A percentile compares a stretch with the other conserved stretches of the same genome.
Evolutionary conservation across 2,113 vertebrate species (phyloP).

Genomic region (Rhombomys opimus): DNA sequence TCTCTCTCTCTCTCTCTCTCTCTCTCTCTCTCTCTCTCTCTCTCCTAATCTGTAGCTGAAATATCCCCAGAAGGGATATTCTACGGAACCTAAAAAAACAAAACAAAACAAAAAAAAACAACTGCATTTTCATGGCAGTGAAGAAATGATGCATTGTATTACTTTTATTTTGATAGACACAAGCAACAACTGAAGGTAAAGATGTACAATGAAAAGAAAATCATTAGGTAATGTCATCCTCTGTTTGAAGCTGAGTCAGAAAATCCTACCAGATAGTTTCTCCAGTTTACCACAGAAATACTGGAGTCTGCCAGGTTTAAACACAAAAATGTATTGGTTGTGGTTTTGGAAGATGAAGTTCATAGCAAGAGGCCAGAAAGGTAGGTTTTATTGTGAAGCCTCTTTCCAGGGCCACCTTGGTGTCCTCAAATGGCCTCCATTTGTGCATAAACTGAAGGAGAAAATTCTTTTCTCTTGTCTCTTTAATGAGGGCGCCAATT

Average conservation of each 20-base stretch:
- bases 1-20: conserved; percentile 38
- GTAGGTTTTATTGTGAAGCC: not conserved
- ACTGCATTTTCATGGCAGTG: not conserved
- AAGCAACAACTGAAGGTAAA: not conserved
- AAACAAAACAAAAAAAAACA: too few species aligned
- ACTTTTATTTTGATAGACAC: conserved; percentile 30
- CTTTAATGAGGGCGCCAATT: not conserved
- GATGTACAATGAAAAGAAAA: not conserved
- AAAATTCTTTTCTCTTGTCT: not conserved
- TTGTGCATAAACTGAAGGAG: not conserved
- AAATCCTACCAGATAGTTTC: not conserved
- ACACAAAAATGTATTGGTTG: not conserved
- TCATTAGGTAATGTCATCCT: not conserved
- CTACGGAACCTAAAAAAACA: not conserved
- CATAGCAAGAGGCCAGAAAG: not conserved
- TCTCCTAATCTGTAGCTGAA: not conserved
- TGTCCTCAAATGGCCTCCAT: not conserved
- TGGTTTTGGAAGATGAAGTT: not conserved
- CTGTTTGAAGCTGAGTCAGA: not conserved
- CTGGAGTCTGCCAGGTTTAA: not conserved
- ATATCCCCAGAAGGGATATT: not conserved
- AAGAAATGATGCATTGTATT: not conserved
- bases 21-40: not conserved
- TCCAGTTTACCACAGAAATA: not conserved
- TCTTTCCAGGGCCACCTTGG: too few species aligned